Evolutionary conservation across 2,888 invertebrate genomes (phyloP).

Genomic region (Drosophila maculinotata): DNA sequence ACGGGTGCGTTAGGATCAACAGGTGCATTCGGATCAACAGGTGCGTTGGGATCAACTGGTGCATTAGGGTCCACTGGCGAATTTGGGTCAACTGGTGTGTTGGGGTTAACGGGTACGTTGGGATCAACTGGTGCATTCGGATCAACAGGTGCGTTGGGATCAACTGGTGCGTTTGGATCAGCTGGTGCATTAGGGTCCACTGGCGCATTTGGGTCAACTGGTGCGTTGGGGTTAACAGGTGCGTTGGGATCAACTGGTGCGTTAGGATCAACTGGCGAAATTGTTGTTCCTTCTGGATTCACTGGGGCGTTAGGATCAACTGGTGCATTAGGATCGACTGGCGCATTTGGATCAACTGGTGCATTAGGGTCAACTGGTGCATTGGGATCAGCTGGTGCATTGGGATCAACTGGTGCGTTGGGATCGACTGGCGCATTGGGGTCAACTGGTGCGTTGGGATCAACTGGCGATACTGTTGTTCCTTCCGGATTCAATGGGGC

Average conservation of each 20-base stretch:
- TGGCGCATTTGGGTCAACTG: not conserved
- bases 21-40: constrained; percentile 33
- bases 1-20: constrained; percentile 33
- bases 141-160: constrained; percentile 24
- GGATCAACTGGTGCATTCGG: constrained; percentile 29
- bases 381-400: not conserved
- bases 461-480: not conserved
- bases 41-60: constrained; percentile 15
- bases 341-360: constrained; percentile 2
- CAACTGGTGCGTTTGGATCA: constrained; percentile 17
- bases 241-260: not conserved
- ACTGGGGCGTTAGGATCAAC: constrained; percentile 4
- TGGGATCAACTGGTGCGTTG: not conserved
- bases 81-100: constrained; percentile 17
- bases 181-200: not conserved
- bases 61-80: constrained; percentile 31
- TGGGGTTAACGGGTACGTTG: constrained; percentile 14
- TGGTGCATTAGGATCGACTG: not conserved
- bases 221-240: not conserved
- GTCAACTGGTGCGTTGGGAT: constrained; percentile 1
- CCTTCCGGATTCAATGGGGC: not conserved
- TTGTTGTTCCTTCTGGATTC: not conserved
- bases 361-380: not conserved
- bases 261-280: not conserved
- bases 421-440: constrained; percentile 18